A percentile compares a stretch with the other conserved stretches of the same genome.
phyloP scores from a whole-genome alignment of 2,113 vertebrate genomes.

The Cyphomyrus discorhynchus region DNA sequence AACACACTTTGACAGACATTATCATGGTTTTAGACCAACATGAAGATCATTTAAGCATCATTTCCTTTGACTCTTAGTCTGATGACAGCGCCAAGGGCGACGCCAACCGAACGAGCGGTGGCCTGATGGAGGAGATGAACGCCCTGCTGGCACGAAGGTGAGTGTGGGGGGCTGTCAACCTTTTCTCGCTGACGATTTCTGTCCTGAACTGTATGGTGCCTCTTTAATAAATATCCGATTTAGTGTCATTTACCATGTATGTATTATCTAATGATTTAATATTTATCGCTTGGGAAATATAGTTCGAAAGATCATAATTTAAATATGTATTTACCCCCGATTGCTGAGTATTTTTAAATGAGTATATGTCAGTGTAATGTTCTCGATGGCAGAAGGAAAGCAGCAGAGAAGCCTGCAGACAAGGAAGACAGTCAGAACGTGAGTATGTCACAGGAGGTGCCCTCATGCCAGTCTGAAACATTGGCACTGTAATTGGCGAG shows the following conservation, averaged over 20 bases:
- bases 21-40: background rate
- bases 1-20: background rate
- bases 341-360: background rate
- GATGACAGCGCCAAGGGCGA: constrained; percentile 87
- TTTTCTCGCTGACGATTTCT: background rate
- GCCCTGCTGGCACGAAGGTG: constrained; percentile 95
- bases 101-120: constrained; percentile 86
- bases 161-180: constrained; percentile 17
- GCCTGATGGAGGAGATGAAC: constrained; percentile 99
- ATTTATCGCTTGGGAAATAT: background rate
- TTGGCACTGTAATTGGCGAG: background rate
- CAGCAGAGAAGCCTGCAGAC: constrained; percentile 65
- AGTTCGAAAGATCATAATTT: background rate
- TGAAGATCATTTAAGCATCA: background rate
- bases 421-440: constrained; percentile 77
- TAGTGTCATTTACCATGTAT: background rate
- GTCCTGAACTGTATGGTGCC: background rate
- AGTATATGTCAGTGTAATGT: background rate
- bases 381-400: constrained; percentile 77
- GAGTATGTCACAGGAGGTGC: constrained; percentile 45
- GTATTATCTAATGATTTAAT: background rate
- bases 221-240: background rate
- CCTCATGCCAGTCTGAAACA: background rate
- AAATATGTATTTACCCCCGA: background rate
- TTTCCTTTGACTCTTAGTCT: constrained; percentile 56